Percentiles rank a stretch among this genome's conserved stretches.
These are phyloP conservation scores for Zygaena filipendulae DNA, from an alignment of 2,888 invertebrate species.

Conservation along the genomic window DNA sequence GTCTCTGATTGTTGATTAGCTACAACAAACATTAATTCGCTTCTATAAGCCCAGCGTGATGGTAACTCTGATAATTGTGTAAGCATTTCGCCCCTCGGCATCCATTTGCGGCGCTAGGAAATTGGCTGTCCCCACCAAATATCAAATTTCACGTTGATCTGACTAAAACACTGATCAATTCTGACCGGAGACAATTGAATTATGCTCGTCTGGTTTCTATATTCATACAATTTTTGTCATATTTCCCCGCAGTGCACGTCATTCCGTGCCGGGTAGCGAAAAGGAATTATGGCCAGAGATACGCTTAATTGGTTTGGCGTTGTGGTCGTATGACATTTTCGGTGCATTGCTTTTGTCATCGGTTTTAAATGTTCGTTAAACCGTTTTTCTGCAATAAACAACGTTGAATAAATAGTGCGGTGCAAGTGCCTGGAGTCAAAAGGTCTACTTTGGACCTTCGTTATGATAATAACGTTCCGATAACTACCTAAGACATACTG, in stretches of 20 bases:
- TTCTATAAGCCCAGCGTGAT: too few relatives aligned
- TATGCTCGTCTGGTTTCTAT: slow-evolving; percentile 56
- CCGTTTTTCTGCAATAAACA: slow-evolving; percentile 43
- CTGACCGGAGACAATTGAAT: slow-evolving; percentile 61
- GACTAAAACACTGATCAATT: slow-evolving; percentile 55
- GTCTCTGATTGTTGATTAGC: too few relatives aligned
- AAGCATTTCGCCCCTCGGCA: slow-evolving; percentile 34
- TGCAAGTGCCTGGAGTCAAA: too few relatives aligned
- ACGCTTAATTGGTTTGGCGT: slow-evolving; percentile 63
- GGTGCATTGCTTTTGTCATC: slow-evolving; percentile 61
- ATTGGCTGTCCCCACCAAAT: slow-evolving; percentile 57
- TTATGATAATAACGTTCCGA: too few relatives aligned
- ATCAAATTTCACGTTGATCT: slow-evolving; percentile 65
- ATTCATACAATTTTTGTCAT: slow-evolving; percentile 55
- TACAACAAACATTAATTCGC: too few relatives aligned
- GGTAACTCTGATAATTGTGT: too few relatives aligned
- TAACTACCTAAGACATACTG: too few relatives aligned
- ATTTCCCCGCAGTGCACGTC: slow-evolving; percentile 40
- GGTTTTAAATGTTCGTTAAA: slow-evolving; percentile 43
- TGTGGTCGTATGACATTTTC: slow-evolving; percentile 61
- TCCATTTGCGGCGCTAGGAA: slow-evolving; percentile 53
- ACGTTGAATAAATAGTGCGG: too few relatives aligned
- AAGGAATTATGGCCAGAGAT: slow-evolving; percentile 52
- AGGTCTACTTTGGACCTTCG: too few relatives aligned
- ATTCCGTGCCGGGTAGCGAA: slow-evolving; percentile 28